Base-by-base conservation (phyloP, 2,888 invertebrate species). In the Coelinius sp. region DNA sequence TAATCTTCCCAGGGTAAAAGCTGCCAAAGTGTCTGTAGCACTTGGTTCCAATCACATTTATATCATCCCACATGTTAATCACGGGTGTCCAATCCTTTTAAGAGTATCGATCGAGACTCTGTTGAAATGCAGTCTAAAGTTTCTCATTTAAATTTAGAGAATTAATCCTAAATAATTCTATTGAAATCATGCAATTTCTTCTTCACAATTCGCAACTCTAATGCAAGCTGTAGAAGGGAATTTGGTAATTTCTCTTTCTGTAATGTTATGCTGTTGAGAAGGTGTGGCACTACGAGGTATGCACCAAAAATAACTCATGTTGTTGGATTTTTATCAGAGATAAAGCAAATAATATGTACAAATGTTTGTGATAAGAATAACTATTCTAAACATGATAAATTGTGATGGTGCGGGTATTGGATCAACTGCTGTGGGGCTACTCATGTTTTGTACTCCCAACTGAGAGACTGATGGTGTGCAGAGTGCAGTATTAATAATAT, bases 11-110 rank as follows among this genome's bases (percentile, higher is more conserved):
- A 41, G 52, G 70, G n/a, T 52, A 27, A 63, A 74, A 77, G 77
- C 78, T 82, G 82, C 79, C 79, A 82, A 82, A 80, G 80, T 77
- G 76, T 77, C 76, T 78, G 74, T 73, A 59, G 65, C 35, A 38
- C 24, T 24, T 41, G 63, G 41, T 41, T 7, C 35, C 38, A 63
- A 63, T 41, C 41, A 24, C 44, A 63, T 41, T 63, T 63, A 41
- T 53, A 53, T 53, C 53, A 53, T 27, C 25, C 53, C 25, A 27
- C 25, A 25, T n/a, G 53, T 25, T 8, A 53, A 25, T 53, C 27
- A 25, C 24, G 53, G 25, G 24, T 53, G n/a, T 52, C 10, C 35
- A 35, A 41, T 41, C 41, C 6, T 41, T n/a, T 41, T 12, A n/a
- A n/a, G 35, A 35, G 35, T 10, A 35, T 10, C 6, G 35, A 1